phyloP scores from a whole-genome alignment of 1,140 invertebrate genomes.

The Temnothorax nylanderi region DNA sequence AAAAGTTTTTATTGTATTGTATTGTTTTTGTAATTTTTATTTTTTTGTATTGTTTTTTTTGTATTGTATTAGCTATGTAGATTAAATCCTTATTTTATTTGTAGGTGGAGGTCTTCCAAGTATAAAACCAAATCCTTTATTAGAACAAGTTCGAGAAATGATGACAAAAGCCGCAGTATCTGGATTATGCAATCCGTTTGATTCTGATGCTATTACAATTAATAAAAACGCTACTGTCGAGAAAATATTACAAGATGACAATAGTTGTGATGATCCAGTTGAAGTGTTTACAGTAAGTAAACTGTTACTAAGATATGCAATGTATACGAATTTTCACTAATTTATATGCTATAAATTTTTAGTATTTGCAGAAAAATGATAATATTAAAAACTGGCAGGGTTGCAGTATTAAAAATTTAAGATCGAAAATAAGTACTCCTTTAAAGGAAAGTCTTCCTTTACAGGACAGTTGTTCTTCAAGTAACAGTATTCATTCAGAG shows the following conservation, averaged over 20 bases:
- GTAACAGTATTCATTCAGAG: not conserved
- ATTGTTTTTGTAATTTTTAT: no score
- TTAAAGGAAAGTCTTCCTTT: not conserved
- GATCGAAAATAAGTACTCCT: not conserved
- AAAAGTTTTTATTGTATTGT: no score
- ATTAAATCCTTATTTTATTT: not conserved
- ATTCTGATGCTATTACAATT: not conserved
- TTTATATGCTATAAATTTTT: not conserved
- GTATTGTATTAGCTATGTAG: not conserved
- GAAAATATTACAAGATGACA: not conserved
- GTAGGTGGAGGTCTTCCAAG: not conserved
- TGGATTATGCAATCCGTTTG: not conserved
- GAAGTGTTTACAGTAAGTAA: not conserved
- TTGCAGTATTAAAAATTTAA: not conserved
- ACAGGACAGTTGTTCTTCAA: not conserved
- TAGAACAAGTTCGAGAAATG: not conserved
- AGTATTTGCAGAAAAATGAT: not conserved
- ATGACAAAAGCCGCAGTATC: not conserved
- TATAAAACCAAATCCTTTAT: not conserved
- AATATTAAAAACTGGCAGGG: not conserved
- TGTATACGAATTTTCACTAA: not conserved
- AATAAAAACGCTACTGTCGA: not conserved
- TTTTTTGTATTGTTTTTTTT: no score
- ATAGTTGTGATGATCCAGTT: not conserved
- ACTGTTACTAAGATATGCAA: not conserved